Conservation (phyloP, 2,113 vertebrate species). For the Lutjanus erythropterus region DNA sequence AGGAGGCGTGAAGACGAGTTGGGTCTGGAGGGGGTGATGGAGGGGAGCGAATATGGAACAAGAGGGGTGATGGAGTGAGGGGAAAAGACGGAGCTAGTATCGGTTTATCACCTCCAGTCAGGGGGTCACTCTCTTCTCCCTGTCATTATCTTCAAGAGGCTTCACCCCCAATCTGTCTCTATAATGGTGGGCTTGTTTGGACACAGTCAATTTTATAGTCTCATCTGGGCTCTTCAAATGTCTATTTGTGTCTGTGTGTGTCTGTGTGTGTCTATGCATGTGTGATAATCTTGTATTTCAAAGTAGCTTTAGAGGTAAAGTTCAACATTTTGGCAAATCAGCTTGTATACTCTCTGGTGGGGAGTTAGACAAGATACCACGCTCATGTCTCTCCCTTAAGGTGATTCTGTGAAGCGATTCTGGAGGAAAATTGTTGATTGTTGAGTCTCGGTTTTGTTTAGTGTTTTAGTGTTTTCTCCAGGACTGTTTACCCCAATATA, state of each 20-base stretch:
- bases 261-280: slow-evolving; percentile 17
- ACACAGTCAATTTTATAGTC: slow-evolving; percentile 74
- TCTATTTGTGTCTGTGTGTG: slow-evolving; percentile 34
- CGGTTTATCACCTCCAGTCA: slow-evolving; percentile 75
- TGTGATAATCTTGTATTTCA: slow-evolving; percentile 13
- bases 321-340: background rate
- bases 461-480: too few species aligned
- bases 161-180: slow-evolving; percentile 72
- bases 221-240: slow-evolving; percentile 47
- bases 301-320: background rate
- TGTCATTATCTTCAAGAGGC: slow-evolving; percentile 75
- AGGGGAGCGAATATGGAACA: slow-evolving; percentile 53
- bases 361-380: background rate
- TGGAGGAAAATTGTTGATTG: too few species aligned
- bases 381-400: background rate
- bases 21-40: slow-evolving; percentile 51
- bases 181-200: slow-evolving; percentile 73
- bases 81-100: slow-evolving; percentile 43
- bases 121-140: slow-evolving; percentile 66
- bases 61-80: slow-evolving; percentile 58
- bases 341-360: background rate
- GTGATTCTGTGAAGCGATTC: too few species aligned
- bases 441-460: too few species aligned
- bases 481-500: too few species aligned
- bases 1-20: slow-evolving; percentile 63